These are phyloP conservation scores for Pachycephus smyrnensis DNA, from an alignment of 2,888 invertebrate genomes.

Conservation along the genomic window DNA sequence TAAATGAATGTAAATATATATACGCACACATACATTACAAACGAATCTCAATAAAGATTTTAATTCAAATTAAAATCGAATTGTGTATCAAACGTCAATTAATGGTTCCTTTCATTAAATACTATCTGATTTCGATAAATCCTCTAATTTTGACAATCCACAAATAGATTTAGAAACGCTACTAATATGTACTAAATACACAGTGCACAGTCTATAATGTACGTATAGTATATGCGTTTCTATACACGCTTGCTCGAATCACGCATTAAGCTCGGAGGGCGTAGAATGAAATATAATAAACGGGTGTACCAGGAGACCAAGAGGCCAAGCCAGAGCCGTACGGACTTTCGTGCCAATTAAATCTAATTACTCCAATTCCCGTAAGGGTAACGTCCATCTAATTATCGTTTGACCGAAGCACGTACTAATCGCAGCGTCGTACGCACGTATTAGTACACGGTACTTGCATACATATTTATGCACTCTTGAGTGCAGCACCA, in stretches of 20 bases:
- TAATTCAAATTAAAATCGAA: neutral
- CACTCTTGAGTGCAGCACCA: conserved; percentile 12
- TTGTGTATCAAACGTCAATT: neutral
- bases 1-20: neutral
- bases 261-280: neutral
- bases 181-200: neutral
- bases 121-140: neutral
- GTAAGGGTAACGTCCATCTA: conserved; percentile 61
- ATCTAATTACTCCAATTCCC: conserved; percentile 61
- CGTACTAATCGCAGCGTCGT: conserved; percentile 52
- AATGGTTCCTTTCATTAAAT: neutral
- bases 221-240: neutral
- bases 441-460: conserved; percentile 16
- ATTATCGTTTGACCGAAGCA: conserved; percentile 59
- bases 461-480: conserved; percentile 18
- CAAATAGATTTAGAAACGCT: too few relatives aligned
- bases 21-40: neutral
- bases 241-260: neutral
- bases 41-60: neutral
- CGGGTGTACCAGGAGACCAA: neutral
- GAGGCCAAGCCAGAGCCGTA: neutral
- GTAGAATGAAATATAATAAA: neutral
- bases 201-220: neutral
- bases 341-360: conserved; percentile 53
- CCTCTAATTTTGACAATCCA: neutral